These are phyloP conservation scores for Amaurobius ferox DNA, from an alignment of 2,888 invertebrate genomes.

Conservation along the genomic window DNA sequence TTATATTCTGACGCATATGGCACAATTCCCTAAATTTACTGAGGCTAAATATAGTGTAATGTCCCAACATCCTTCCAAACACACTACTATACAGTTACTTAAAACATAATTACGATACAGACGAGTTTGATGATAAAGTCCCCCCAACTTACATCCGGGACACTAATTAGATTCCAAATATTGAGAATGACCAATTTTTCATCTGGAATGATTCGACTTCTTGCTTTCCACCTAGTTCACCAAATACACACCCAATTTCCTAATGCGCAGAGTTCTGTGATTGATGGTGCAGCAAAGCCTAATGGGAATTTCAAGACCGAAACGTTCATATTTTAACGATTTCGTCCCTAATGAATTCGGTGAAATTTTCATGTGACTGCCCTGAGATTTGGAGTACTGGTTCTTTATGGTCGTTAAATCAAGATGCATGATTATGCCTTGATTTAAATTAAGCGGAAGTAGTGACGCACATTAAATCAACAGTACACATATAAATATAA, in stretches of 20 bases:
- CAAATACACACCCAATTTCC: conserved; percentile 21
- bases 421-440: background rate
- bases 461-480: background rate
- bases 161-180: conserved; percentile 53
- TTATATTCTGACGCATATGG: too few species aligned
- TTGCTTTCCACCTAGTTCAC: background rate
- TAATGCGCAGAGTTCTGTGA: conserved; percentile 17
- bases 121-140: background rate
- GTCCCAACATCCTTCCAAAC: too few species aligned
- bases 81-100: too few species aligned
- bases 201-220: conserved; percentile 22
- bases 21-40: too few species aligned
- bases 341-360: conserved; percentile 42
- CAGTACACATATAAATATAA: too few species aligned
- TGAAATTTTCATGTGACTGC: background rate
- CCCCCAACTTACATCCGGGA: conserved; percentile 17
- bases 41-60: too few species aligned
- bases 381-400: background rate
- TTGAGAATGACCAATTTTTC: conserved; percentile 35
- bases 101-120: background rate
- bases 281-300: conserved; percentile 20
- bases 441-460: background rate
- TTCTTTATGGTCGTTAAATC: background rate
- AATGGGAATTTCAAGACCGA: conserved; percentile 25
- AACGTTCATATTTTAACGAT: conserved; percentile 55